Conservation (phyloP, 2,888 invertebrate genomes). For the Sepioteuthis lessoniana region DNA sequence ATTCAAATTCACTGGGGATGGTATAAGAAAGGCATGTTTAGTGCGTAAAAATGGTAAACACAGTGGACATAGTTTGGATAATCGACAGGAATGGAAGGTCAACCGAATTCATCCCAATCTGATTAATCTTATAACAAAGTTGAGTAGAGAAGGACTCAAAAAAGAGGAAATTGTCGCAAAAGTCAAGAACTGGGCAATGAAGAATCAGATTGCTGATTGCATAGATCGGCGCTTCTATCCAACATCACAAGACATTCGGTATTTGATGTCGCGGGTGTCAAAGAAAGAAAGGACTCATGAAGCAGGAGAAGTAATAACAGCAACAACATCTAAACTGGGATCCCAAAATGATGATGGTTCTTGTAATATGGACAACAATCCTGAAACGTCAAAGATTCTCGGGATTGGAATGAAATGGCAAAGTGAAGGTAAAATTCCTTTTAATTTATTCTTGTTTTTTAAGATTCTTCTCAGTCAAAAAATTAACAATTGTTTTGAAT, state of each 20-base stretch:
- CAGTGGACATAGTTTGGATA: constrained; percentile 10
- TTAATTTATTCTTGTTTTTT: not conserved
- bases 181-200: not conserved
- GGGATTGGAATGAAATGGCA: not conserved
- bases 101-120: not conserved
- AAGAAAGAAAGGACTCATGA: not conserved
- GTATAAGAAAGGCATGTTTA: not conserved
- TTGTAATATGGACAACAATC: not conserved
- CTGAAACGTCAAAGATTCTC: not conserved
- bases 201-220: not conserved
- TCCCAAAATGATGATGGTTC: not conserved
- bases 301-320: not conserved
- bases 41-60: not conserved
- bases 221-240: not conserved
- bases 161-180: not conserved
- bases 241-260: not conserved
- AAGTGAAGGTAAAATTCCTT: not conserved
- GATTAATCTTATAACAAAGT: not conserved
- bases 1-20: not conserved
- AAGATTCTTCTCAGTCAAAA: too few relatives aligned
- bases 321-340: not conserved
- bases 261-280: not conserved
- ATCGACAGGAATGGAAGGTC: constrained; percentile 18
- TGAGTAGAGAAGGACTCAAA: not conserved
- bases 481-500: too few relatives aligned